phyloP scores from a whole-genome alignment of 2,888 invertebrate species.

The Bombylius discolor region DNA sequence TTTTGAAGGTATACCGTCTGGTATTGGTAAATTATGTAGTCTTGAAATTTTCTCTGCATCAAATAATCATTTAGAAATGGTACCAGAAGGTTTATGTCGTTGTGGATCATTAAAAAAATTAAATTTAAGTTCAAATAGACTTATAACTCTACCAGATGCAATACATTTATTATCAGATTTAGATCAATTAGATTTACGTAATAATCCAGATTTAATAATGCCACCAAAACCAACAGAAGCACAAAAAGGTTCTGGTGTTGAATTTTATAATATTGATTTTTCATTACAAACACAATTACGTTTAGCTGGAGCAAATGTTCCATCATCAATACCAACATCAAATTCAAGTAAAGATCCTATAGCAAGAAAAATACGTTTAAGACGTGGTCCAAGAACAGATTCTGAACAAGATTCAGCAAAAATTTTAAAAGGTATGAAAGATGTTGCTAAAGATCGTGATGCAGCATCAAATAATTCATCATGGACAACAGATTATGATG shows the following conservation, averaged over 20 bases:
- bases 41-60: slow-evolving; percentile 94
- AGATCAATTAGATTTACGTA: slow-evolving; percentile 76
- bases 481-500: slow-evolving; percentile 36
- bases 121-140: slow-evolving; percentile 80
- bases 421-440: slow-evolving; percentile 67
- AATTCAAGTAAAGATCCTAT: slow-evolving; percentile 77
- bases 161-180: slow-evolving; percentile 87
- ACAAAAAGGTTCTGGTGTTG: slow-evolving; percentile 64
- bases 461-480: slow-evolving; percentile 40
- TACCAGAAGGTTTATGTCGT: slow-evolving; percentile 94
- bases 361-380: slow-evolving; percentile 80
- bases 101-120: slow-evolving; percentile 89
- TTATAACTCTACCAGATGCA: slow-evolving; percentile 94
- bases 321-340: slow-evolving; percentile 53
- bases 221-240: slow-evolving; percentile 87
- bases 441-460: slow-evolving; percentile 58
- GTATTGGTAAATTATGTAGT: slow-evolving; percentile 88
- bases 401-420: slow-evolving; percentile 80
- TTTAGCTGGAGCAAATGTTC: slow-evolving; percentile 78
- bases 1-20: slow-evolving; percentile 96
- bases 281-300: slow-evolving; percentile 89
- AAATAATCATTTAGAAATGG: slow-evolving; percentile 92
- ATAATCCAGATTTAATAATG: slow-evolving; percentile 93
- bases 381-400: slow-evolving; percentile 66
- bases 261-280: slow-evolving; percentile 98